Conservation (phyloP, 2,888 invertebrate genomes). For the Brenthis daphne region DNA sequence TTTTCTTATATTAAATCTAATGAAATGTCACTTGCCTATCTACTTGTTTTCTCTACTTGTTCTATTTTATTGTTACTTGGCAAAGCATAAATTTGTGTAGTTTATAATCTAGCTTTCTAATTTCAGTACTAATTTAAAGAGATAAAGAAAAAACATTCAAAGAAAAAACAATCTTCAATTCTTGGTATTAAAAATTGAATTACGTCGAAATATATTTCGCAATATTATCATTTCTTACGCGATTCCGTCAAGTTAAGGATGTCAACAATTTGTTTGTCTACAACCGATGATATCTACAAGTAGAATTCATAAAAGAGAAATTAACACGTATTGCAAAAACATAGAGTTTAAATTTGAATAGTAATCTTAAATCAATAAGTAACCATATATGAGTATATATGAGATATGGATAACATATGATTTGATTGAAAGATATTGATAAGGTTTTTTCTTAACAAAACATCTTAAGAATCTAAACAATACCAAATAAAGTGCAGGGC, state of each 20-base stretch:
- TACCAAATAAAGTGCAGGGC: background rate
- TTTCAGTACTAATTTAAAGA: too few relatives aligned
- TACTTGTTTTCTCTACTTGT: too few relatives aligned
- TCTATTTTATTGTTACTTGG: too few relatives aligned
- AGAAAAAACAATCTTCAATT: background rate
- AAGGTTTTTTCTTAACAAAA: constrained; percentile 1
- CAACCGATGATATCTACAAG: background rate
- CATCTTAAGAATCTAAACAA: background rate
- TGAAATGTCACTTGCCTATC: too few relatives aligned
- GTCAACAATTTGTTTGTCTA: background rate
- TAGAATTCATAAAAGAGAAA: background rate
- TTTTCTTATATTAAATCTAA: too few relatives aligned
- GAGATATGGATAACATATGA: constrained; percentile 1
- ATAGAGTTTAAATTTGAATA: constrained; percentile 1
- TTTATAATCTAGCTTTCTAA: too few relatives aligned
- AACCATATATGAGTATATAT: background rate
- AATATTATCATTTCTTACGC: background rate
- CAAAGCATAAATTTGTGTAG: too few relatives aligned
- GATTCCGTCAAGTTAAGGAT: background rate
- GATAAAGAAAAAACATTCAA: too few relatives aligned
- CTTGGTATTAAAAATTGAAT: background rate
- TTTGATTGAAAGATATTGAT: constrained; percentile 26
- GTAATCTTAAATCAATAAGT: too few relatives aligned
- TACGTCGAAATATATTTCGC: background rate
- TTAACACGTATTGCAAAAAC: background rate